Evolutionary conservation across 2,888 invertebrate species (phyloP).

Genomic region (Molanna angustata): DNA sequence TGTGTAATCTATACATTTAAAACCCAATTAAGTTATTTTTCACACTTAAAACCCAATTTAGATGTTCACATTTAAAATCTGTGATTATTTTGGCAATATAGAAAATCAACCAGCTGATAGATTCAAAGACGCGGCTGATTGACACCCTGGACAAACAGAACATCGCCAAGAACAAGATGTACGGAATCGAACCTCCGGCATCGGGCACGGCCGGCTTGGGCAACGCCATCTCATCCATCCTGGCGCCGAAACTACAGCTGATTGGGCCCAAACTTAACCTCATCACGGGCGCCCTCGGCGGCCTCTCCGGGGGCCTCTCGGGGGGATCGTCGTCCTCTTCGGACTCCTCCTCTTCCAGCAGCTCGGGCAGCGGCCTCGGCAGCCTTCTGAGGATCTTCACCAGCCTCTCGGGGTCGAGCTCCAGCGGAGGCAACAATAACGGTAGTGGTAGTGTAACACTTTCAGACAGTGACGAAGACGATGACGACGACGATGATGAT

Average conservation of each 20-base stretch:
- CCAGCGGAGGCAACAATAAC: slow-evolving; percentile 47
- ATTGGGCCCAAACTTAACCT: slow-evolving; percentile 65
- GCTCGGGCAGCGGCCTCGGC: slow-evolving; percentile 28
- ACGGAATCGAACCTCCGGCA: slow-evolving; percentile 68
- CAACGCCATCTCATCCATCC: slow-evolving; percentile 65
- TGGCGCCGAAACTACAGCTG: slow-evolving; percentile 68
- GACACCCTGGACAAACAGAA: slow-evolving; percentile 68
- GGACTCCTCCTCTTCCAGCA: slow-evolving; percentile 39
- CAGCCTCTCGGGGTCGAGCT: slow-evolving; percentile 32
- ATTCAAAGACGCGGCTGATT: slow-evolving; percentile 72
- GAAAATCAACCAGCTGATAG: slow-evolving; percentile 82
- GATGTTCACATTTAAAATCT: slow-evolving; percentile 1
- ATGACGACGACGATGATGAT: slow-evolving; percentile 43
- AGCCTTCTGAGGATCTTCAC: slow-evolving; percentile 27
- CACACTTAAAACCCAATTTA: too few relatives aligned
- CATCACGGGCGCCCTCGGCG: slow-evolving; percentile 55
- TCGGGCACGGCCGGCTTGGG: slow-evolving; percentile 48
- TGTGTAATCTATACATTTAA: too few relatives aligned
- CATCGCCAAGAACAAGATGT: slow-evolving; percentile 72
- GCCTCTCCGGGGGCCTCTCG: slow-evolving; percentile 55
- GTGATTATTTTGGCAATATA: slow-evolving; percentile 42
- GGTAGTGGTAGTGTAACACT: slow-evolving; percentile 40
- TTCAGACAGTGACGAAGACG: slow-evolving; percentile 38
- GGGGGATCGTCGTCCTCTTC: slow-evolving; percentile 53
- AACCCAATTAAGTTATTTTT: too few relatives aligned